Evolutionary conservation across 2,888 invertebrate species (phyloP).

Genomic region (Pteria penguin): DNA sequence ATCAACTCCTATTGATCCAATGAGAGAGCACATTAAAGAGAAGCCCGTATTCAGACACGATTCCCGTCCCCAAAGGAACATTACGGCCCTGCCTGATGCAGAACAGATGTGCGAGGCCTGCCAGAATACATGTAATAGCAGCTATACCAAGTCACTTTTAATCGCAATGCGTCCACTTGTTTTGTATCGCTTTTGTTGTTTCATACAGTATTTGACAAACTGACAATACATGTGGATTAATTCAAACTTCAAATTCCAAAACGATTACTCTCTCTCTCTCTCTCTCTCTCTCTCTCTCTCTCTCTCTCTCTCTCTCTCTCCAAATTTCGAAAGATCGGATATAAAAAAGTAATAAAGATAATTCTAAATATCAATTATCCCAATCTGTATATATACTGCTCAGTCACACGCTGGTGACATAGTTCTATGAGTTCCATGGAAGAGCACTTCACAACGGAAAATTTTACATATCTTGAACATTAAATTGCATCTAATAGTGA

Average conservation of each 20-base stretch:
- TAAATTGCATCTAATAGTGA: too few species aligned
- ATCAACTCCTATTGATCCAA: background rate
- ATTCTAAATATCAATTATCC: background rate
- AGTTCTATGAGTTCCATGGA: too few species aligned
- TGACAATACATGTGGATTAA: too few species aligned
- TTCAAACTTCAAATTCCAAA: background rate
- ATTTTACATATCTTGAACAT: too few species aligned
- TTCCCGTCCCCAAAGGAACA: background rate
- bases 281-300: background rate
- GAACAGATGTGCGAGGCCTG: too few species aligned
- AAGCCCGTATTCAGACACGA: background rate
- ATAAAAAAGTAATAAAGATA: background rate
- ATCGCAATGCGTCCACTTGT: too few species aligned
- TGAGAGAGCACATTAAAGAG: background rate
- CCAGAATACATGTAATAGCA: too few species aligned
- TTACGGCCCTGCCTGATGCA: background rate
- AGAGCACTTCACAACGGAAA: too few species aligned
- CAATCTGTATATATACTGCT: background rate
- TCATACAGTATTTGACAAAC: too few species aligned
- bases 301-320: background rate
- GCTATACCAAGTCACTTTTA: too few species aligned
- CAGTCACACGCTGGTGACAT: background rate
- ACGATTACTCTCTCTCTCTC: background rate
- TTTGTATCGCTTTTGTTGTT: too few species aligned
- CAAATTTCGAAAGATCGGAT: too few species aligned